Percentiles rank a stretch among this genome's conserved stretches.
Conservation (phyloP, 2,797 vertebrate genomes). For the Coendou prehensilis region DNA sequence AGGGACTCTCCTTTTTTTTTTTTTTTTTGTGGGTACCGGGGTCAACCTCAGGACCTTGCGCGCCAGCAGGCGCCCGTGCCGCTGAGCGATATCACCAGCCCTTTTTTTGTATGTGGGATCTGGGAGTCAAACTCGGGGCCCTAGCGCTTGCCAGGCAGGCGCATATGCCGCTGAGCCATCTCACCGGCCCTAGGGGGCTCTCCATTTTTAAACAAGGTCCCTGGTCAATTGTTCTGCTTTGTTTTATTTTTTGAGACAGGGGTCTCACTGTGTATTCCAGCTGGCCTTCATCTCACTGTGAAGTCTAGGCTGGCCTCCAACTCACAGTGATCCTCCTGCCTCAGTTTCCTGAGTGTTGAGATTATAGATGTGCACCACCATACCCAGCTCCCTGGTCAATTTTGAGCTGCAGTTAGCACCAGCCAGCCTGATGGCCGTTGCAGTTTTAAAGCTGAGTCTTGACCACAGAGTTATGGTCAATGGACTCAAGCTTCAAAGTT, state of each 20-base stretch:
- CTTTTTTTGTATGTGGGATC: no score
- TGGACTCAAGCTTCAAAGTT: conserved; percentile 41
- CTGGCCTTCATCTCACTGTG: neutral
- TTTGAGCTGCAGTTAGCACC: conserved; percentile 67
- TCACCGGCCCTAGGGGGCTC: neutral
- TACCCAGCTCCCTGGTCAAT: neutral
- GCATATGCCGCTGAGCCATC: no score
- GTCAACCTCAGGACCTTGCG: no score
- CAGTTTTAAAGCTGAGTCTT: neutral
- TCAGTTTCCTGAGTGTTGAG: neutral
- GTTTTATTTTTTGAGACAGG: neutral
- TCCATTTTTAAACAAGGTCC: conserved; percentile 45
- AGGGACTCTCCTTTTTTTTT: conserved; percentile 2
- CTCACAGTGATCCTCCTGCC: neutral
- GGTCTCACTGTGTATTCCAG: neutral
- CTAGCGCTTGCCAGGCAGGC: no score
- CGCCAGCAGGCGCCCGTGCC: no score
- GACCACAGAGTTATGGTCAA: neutral
- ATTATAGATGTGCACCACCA: neutral
- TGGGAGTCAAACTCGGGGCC: no score
- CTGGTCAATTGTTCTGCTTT: neutral
- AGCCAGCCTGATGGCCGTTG: neutral
- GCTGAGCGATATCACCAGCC: no score
- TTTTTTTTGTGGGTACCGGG: no score
- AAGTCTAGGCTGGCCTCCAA: neutral